These are phyloP conservation scores for Sturmia bella DNA, from an alignment of 2,888 invertebrate species.

Conservation along the genomic window DNA sequence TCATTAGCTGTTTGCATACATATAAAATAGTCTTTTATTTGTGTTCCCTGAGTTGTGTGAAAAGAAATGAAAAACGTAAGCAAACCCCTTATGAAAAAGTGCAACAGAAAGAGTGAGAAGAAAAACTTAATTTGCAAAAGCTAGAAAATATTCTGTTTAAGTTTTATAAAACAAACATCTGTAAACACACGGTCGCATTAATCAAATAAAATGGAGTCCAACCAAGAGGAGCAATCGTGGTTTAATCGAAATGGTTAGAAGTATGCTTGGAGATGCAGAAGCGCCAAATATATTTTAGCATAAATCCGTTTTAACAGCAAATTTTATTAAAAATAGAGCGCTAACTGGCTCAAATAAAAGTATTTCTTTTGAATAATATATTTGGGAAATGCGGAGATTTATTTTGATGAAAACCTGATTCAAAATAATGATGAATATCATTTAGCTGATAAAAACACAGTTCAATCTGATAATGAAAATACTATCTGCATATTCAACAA, in stretches of 20 bases:
- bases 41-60: too few relatives aligned
- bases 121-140: too few relatives aligned
- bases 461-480: conserved; percentile 6
- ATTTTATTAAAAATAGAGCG: conserved; percentile 76
- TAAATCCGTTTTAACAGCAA: conserved; percentile 77
- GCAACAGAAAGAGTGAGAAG: too few relatives aligned
- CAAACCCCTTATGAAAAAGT: too few relatives aligned
- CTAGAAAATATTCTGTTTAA: too few relatives aligned
- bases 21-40: background rate
- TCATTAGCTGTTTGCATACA: conserved; percentile 35
- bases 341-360: conserved; percentile 73
- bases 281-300: conserved; percentile 77
- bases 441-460: background rate
- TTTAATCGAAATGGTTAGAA: conserved; percentile 15
- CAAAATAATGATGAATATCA: background rate
- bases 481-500: too few relatives aligned
- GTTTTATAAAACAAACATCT: too few relatives aligned
- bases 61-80: too few relatives aligned
- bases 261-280: conserved; percentile 65
- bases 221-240: conserved; percentile 3
- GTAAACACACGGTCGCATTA: too few relatives aligned
- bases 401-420: background rate
- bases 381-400: background rate
- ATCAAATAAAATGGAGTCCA: background rate
- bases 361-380: conserved; percentile 74